Base-by-base conservation (phyloP, 1,140 invertebrate genomes). In the Saccostrea glomerata region DNA sequence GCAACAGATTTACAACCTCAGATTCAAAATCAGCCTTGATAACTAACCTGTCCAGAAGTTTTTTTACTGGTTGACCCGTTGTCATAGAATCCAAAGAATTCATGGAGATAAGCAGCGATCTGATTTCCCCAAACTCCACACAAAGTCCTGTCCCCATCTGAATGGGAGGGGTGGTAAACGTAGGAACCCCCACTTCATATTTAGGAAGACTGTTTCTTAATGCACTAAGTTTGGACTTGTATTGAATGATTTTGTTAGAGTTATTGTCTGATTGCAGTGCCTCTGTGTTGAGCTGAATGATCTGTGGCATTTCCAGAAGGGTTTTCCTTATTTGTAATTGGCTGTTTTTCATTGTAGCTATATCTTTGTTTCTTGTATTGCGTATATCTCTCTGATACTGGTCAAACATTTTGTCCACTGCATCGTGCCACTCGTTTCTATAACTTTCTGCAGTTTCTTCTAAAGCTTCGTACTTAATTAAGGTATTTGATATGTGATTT, bases 381-480 rank as follows among this genome's bases (percentile, higher is more conserved):
- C 36, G 70, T 77, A 77, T 77, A 36, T 77, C 70, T 77, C 13
- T 77, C 3, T 77, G 70, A 36, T 30, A 77, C 23, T 77, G 11
- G 25, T 77, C 25, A 77, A 77, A 77, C 25, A 77, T 77, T 12
- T 17, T 77, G 70, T 77, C 70, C 11, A 77, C 70, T 77, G 23
- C 70, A 12, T 77, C 23, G 12, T 77, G 70, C 70, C 70, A 77
- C 13, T 77, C 70, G 25, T 36, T 77, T 77, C 70, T 77, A 30
- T 36, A 77, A 36, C 23, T 5, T 1, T 77, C 70, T 13, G 25
- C 70, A 3, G 70, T 30, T 77, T 77, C 70, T 30, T 77, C 70
- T 15, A 77, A 30, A 36, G 70, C 23, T 36, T 77, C 25, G 15
- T 77, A 77, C 15, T 12, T 23, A 30, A 77, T 77, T 11, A 77